These are phyloP conservation scores for Coptodon rendalli DNA, from an alignment of 2,113 vertebrate species.

Conservation along the genomic window DNA sequence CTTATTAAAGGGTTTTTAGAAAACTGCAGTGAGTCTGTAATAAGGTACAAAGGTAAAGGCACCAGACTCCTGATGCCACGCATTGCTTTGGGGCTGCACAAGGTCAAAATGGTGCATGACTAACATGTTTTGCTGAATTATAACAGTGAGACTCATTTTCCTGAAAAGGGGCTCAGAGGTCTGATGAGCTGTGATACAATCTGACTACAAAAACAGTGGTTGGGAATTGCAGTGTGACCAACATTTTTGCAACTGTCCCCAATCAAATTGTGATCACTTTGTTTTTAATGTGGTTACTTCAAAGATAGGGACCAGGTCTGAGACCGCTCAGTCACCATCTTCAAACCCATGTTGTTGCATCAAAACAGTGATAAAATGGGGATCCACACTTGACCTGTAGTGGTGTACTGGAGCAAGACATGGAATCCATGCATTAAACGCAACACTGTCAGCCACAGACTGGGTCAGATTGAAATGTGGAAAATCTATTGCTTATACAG, in stretches of 20 bases:
- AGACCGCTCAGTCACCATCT: neutral
- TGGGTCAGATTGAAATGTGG: neutral
- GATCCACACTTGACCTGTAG: neutral
- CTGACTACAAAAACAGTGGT: neutral
- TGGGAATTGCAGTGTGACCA: neutral
- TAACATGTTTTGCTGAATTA: neutral
- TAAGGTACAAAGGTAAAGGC: neutral
- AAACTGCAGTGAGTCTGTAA: neutral
- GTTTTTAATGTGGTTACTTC: neutral
- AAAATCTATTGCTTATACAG: neutral
- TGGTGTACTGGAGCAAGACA: rapidly evolving
- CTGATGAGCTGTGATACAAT: neutral
- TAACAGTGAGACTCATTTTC: neutral
- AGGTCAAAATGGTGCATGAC: neutral
- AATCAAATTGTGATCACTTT: neutral
- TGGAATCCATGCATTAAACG: neutral
- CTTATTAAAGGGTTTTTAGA: neutral
- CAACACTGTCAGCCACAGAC: neutral
- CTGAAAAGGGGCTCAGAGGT: neutral
- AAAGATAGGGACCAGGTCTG: neutral
- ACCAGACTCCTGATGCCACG: neutral
- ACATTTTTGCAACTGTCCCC: neutral
- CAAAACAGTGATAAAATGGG: neutral
- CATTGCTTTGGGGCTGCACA: neutral
- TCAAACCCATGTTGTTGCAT: neutral